Conservation (phyloP, 1,140 invertebrate species). For the Drosophila sproati region DNA sequence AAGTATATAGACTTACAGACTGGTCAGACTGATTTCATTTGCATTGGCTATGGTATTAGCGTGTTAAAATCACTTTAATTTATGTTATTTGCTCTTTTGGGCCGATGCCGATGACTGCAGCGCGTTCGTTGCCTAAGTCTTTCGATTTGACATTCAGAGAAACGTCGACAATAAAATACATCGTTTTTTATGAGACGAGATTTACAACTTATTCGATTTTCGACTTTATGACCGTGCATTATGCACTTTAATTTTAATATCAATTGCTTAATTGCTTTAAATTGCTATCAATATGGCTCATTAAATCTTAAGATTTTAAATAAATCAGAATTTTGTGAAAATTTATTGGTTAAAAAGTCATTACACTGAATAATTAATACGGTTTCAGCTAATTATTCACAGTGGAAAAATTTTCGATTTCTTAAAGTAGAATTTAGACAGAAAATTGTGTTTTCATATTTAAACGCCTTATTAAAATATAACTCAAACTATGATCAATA, state of each 20-base stretch:
- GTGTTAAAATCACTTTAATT: conserved; percentile 61
- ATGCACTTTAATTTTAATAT: conserved; percentile 11
- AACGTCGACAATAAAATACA: conserved; percentile 22
- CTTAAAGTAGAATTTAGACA: too few relatives aligned
- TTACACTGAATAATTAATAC: too few relatives aligned
- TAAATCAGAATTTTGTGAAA: too few relatives aligned
- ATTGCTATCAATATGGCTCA: background rate
- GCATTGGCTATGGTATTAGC: conserved; percentile 46
- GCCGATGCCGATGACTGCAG: conserved; percentile 3
- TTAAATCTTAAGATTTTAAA: background rate
- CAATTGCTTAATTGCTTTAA: conserved; percentile 28
- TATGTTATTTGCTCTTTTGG: conserved; percentile 55
- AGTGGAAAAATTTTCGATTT: too few relatives aligned
- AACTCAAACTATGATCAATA: too few relatives aligned
- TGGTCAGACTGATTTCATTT: conserved; percentile 60
- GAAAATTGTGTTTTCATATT: too few relatives aligned
- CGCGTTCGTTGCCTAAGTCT: conserved; percentile 54
- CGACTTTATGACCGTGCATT: conserved; percentile 46
- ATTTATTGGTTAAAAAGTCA: background rate
- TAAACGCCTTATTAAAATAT: too few relatives aligned
- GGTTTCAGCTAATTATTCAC: too few relatives aligned
- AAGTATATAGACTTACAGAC: conserved; percentile 30
- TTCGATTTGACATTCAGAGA: conserved; percentile 52
- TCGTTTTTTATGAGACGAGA: conserved; percentile 55
- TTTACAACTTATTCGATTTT: conserved; percentile 61